Conservation (phyloP, 2,888 invertebrate genomes). For the Brachyptera risi region DNA sequence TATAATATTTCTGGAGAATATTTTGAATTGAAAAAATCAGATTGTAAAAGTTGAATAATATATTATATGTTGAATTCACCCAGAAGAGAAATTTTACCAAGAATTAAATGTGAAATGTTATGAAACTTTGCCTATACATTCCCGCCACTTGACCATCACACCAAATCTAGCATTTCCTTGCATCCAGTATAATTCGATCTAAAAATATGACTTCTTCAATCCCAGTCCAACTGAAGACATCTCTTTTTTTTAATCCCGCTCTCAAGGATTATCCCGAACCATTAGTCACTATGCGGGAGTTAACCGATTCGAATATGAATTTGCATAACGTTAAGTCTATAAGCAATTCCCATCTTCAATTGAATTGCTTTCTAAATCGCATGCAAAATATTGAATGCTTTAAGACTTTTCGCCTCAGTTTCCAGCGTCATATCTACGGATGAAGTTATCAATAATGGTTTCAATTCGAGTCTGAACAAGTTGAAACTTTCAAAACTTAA, state of each 20-base stretch:
- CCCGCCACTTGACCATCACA: too few species aligned
- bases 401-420: constrained; percentile 5
- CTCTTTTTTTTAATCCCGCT: constrained; percentile 16
- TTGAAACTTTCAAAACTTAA: constrained; percentile 5
- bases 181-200: too few species aligned
- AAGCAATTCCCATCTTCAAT: constrained; percentile 17
- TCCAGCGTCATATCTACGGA: neutral
- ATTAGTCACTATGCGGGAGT: constrained; percentile 3
- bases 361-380: constrained; percentile 16
- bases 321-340: constrained; percentile 10
- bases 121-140: too few species aligned
- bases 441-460: neutral
- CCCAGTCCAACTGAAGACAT: constrained; percentile 7
- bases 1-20: too few species aligned
- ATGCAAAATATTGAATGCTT: too few species aligned
- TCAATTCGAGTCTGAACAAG: neutral
- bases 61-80: too few species aligned
- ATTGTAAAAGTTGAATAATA: too few species aligned
- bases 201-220: too few species aligned
- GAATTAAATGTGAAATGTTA: too few species aligned
- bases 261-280: constrained; percentile 5
- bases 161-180: too few species aligned
- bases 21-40: too few species aligned
- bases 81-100: too few species aligned
- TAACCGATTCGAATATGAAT: constrained; percentile 10